phyloP scores from a whole-genome alignment of 53 echinoderm and acorn worm genomes.

The Holothuria leucospilota region DNA sequence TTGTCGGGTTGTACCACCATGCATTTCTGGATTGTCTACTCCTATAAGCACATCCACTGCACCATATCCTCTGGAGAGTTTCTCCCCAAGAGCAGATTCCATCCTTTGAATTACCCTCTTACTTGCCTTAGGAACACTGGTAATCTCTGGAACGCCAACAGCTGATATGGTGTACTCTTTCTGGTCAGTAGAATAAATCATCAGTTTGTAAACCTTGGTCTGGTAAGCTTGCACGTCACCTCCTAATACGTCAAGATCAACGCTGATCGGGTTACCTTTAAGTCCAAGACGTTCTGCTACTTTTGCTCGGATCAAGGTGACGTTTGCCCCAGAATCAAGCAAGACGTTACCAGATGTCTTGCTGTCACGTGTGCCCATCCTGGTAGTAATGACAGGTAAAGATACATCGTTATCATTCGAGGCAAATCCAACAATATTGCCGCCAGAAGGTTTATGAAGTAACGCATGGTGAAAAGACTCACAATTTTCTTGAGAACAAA shows the following conservation, averaged over 20 bases:
- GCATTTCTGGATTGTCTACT: conserved; percentile 45
- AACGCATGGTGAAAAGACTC: conserved; percentile 4
- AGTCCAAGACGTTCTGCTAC: conserved; percentile 51
- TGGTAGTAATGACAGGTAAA: conserved; percentile 27
- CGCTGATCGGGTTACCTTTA: conserved; percentile 42
- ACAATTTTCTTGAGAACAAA: neutral
- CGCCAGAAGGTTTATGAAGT: neutral
- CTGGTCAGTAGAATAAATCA: conserved; percentile 2
- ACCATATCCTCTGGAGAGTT: conserved; percentile 27
- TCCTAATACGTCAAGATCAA: conserved; percentile 30
- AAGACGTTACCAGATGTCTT: conserved; percentile 39
- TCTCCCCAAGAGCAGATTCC: neutral
- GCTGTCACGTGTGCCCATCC: conserved; percentile 8
- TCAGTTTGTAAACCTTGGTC: conserved; percentile 36
- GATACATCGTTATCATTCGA: conserved; percentile 18
- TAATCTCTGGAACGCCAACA: conserved; percentile 55
- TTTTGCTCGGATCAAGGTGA: conserved; percentile 45
- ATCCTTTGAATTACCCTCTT: neutral
- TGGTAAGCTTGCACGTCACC: conserved; percentile 44
- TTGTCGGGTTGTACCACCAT: conserved; percentile 35
- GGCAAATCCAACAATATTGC: conserved; percentile 24
- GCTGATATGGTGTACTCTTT: conserved; percentile 42
- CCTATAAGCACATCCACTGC: conserved; percentile 48
- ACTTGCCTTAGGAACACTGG: conserved; percentile 18
- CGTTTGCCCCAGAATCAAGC: conserved; percentile 66